phyloP scores from a whole-genome alignment of 92 coral and sea anemone genomes.

The Palythoa heliodiscus region DNA sequence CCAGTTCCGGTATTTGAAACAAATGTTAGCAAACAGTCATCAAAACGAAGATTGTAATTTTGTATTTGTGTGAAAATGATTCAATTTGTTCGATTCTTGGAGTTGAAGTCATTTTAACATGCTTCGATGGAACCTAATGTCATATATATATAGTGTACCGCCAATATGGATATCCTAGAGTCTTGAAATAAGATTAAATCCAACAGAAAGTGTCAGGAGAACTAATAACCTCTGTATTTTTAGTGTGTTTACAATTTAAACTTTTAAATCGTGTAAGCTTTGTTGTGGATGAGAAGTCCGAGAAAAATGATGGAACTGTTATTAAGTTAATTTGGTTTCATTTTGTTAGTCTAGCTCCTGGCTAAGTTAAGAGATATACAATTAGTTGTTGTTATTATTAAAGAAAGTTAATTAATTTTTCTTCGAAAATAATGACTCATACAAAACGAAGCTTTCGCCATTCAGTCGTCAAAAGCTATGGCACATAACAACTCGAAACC shows the following conservation, averaged over 20 bases:
- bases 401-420: neutral
- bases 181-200: neutral
- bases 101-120: neutral
- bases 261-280: neutral
- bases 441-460: neutral
- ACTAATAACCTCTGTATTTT: neutral
- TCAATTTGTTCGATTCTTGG: neutral
- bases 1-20: neutral
- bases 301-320: neutral
- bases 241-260: neutral
- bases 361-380: neutral
- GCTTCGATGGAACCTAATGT: neutral
- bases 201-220: neutral
- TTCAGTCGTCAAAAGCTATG: neutral
- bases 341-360: neutral
- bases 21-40: neutral
- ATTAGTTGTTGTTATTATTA: neutral
- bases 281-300: neutral
- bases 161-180: neutral
- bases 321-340: neutral
- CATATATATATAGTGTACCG: neutral
- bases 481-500: neutral
- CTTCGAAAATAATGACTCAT: neutral
- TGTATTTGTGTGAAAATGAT: neutral
- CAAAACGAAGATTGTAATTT: neutral